phyloP scores from a whole-genome alignment of 1,140 invertebrate species.

The Leptinotarsa lineolata region DNA sequence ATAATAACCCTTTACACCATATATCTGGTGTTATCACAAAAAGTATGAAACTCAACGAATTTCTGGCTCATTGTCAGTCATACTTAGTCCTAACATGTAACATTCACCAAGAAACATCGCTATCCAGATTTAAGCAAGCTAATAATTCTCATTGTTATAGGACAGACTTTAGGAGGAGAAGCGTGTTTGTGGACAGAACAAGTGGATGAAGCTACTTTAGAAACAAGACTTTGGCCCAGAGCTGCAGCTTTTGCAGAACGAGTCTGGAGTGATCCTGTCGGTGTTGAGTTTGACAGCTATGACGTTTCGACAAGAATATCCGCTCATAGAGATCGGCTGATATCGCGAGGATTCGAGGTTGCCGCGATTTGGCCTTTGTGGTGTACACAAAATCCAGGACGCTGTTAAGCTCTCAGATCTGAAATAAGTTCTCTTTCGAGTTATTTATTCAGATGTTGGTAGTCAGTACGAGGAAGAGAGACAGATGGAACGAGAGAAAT shows the following conservation, averaged over 20 bases:
- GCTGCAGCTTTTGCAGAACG: constrained; percentile 68
- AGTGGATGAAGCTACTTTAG: constrained; percentile 62
- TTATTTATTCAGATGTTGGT: not conserved
- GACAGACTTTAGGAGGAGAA: constrained; percentile 65
- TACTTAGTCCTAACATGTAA: too few relatives aligned
- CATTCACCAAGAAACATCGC: too few relatives aligned
- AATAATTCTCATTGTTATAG: constrained; percentile 25
- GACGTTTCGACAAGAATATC: constrained; percentile 69
- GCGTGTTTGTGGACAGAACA: constrained; percentile 76
- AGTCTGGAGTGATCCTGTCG: constrained; percentile 56
- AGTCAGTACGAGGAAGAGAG: not conserved
- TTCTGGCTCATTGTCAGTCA: too few relatives aligned
- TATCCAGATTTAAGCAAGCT: too few relatives aligned
- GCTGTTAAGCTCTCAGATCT: constrained; percentile 55
- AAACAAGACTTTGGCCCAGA: constrained; percentile 72
- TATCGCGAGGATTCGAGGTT: constrained; percentile 64
- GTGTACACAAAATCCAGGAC: constrained; percentile 72
- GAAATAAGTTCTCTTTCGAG: not conserved
- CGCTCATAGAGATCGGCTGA: constrained; percentile 65
- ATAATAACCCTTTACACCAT: too few relatives aligned
- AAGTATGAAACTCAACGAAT: too few relatives aligned
- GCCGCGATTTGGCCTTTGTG: constrained; percentile 75
- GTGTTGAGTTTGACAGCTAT: constrained; percentile 35
- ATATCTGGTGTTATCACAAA: too few relatives aligned
- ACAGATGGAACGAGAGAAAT: not conserved